phyloP scores from a whole-genome alignment of 2,797 vertebrate genomes.

The Meriones psammophilus region DNA sequence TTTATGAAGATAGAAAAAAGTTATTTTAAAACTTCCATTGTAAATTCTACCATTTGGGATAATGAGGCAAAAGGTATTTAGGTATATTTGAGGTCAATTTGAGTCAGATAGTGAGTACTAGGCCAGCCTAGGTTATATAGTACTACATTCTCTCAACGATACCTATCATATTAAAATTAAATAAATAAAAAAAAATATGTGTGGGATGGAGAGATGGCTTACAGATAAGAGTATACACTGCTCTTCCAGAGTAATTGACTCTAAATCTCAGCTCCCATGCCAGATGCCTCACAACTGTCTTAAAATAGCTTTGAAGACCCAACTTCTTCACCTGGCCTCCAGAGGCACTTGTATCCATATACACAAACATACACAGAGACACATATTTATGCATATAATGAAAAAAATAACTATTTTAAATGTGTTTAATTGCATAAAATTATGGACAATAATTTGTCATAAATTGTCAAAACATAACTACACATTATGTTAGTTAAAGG shows the following conservation, averaged over 20 bases:
- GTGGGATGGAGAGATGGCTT: neutral
- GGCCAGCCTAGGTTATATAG: neutral
- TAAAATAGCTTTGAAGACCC: neutral
- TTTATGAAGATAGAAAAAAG: neutral
- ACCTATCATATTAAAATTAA: neutral
- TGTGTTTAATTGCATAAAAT: neutral
- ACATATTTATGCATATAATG: neutral
- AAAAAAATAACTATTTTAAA: too few species aligned
- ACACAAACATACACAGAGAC: neutral
- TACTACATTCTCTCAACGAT: neutral
- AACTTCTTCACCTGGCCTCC: neutral
- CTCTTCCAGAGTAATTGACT: neutral
- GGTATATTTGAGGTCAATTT: neutral
- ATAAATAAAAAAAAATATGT: neutral
- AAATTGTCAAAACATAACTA: neutral
- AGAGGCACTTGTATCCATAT: too few species aligned
- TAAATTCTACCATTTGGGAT: neutral
- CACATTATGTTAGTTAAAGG: neutral
- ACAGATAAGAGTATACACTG: neutral
- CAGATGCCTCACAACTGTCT: neutral
- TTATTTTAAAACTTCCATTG: neutral
- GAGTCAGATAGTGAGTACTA: neutral
- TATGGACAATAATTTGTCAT: neutral
- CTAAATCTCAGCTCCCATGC: neutral
- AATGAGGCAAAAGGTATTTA: neutral